These are phyloP conservation scores for Nothobranchius furzeri DNA, from an alignment of 2,113 vertebrate species.

Conservation along the genomic window DNA sequence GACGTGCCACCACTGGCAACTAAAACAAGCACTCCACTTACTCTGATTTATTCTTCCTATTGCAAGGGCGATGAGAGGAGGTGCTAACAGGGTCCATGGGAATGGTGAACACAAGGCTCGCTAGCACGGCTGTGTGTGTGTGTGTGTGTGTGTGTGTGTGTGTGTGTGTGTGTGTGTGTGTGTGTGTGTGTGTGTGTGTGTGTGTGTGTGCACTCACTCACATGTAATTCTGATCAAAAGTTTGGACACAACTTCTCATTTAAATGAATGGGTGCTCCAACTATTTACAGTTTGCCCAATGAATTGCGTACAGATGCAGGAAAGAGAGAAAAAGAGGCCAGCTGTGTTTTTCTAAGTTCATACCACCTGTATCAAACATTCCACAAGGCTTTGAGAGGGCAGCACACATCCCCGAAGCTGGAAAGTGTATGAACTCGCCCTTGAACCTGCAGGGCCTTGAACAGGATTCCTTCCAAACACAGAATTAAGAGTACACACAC, in stretches of 20 bases:
- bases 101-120: slow-evolving; percentile 46
- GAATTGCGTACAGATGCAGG: slow-evolving; percentile 9
- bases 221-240: not conserved
- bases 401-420: slow-evolving; percentile 22
- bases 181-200: no score
- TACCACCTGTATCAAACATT: slow-evolving; percentile 38
- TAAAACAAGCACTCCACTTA: slow-evolving; percentile 74
- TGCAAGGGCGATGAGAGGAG: slow-evolving; percentile 52
- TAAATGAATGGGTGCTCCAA: not conserved
- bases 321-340: slow-evolving; percentile 6
- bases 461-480: slow-evolving; percentile 32
- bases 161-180: no score
- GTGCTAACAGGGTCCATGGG: slow-evolving; percentile 69
- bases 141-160: slow-evolving; percentile 7
- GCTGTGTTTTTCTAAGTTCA: slow-evolving; percentile 41
- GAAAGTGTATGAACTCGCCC: slow-evolving; percentile 26
- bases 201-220: slow-evolving; percentile 10
- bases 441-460: slow-evolving; percentile 41
- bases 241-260: not conserved
- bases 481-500: not conserved
- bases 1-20: slow-evolving; percentile 65
- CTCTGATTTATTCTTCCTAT: slow-evolving; percentile 68
- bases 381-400: slow-evolving; percentile 24
- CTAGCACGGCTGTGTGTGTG: slow-evolving; percentile 20
- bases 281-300: slow-evolving; percentile 1